A percentile compares a stretch with the other conserved stretches of the same genome.
These are phyloP conservation scores for Noctua comes DNA, from an alignment of 2,888 invertebrate genomes.

Conservation along the genomic window DNA sequence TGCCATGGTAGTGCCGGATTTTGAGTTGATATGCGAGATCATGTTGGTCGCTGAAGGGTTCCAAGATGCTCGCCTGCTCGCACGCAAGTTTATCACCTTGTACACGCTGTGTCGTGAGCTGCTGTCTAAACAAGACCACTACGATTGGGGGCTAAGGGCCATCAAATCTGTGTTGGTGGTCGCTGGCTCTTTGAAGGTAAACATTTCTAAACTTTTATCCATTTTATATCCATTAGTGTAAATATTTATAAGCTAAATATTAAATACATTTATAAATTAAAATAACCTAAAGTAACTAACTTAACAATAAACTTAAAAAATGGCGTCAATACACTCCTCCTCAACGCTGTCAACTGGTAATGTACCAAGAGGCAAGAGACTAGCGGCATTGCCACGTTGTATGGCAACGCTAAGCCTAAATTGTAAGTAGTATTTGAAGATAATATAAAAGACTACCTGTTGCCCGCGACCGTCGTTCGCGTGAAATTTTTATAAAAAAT, in stretches of 20 bases:
- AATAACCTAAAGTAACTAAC: too few relatives aligned
- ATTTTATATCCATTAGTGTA: not conserved
- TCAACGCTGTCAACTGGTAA: too few relatives aligned
- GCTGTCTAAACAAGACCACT: conserved; percentile 98
- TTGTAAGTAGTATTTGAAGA: not conserved
- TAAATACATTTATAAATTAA: too few relatives aligned
- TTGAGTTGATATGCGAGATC: conserved; percentile 98
- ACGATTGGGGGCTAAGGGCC: conserved; percentile 98
- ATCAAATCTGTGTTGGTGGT: conserved; percentile 99
- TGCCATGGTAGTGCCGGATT: conserved; percentile 99
- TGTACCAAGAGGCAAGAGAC: too few relatives aligned
- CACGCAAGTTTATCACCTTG: conserved; percentile 98
- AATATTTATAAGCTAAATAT: not conserved
- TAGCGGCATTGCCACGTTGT: too few relatives aligned
- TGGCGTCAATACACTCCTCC: too few relatives aligned
- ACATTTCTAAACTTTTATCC: not conserved
- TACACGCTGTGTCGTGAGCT: conserved; percentile 97
- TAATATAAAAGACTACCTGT: too few relatives aligned
- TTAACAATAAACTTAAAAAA: not conserved
- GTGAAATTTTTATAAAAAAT: too few relatives aligned
- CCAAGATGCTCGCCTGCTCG: conserved; percentile 96
- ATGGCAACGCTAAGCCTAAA: too few relatives aligned
- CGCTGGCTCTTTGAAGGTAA: conserved; percentile 96
- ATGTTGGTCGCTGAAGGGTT: conserved; percentile 99
- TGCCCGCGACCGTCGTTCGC: too few relatives aligned